Evolutionary conservation across 2,888 invertebrate species (phyloP).

Genomic region (Lochmaea crataegi): DNA sequence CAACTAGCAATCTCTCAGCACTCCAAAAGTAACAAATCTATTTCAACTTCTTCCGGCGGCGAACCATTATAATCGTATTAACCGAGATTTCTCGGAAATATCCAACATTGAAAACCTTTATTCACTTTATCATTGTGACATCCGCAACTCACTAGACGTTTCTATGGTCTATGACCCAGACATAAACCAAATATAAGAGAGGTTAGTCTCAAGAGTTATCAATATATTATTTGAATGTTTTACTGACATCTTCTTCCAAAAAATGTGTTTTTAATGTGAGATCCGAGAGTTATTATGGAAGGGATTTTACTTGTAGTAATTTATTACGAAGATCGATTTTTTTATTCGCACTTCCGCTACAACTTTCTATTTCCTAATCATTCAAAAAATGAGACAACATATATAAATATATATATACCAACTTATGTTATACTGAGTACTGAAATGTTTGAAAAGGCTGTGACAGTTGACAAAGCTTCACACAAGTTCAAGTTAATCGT

Average conservation of each 20-base stretch:
- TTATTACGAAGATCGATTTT: neutral
- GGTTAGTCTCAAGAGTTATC: slow-evolving; percentile 1
- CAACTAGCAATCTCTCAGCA: neutral
- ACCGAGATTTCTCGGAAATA: slow-evolving; percentile 15
- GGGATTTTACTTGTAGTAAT: neutral
- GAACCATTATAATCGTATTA: slow-evolving; percentile 16
- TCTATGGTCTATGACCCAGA: slow-evolving; percentile 3
- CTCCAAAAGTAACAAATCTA: slow-evolving; percentile 8
- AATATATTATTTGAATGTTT: neutral
- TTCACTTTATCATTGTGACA: slow-evolving; percentile 19
- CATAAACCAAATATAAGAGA: neutral
- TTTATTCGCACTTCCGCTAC: neutral
- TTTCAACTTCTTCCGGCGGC: slow-evolving; percentile 3
- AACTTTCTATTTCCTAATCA: too few species aligned
- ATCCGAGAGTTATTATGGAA: neutral
- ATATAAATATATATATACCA: too few species aligned
- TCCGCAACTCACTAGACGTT: slow-evolving; percentile 13
- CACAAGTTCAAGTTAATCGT: too few species aligned
- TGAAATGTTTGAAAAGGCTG: too few species aligned
- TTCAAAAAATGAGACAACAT: too few species aligned
- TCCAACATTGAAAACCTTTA: slow-evolving; percentile 14
- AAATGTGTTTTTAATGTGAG: neutral
- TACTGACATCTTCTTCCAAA: neutral
- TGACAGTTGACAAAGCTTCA: too few species aligned
- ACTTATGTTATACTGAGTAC: too few species aligned